These are phyloP conservation scores for Notothenia coriiceps DNA, from an alignment of 2,113 vertebrate species.

Conservation along the genomic window DNA sequence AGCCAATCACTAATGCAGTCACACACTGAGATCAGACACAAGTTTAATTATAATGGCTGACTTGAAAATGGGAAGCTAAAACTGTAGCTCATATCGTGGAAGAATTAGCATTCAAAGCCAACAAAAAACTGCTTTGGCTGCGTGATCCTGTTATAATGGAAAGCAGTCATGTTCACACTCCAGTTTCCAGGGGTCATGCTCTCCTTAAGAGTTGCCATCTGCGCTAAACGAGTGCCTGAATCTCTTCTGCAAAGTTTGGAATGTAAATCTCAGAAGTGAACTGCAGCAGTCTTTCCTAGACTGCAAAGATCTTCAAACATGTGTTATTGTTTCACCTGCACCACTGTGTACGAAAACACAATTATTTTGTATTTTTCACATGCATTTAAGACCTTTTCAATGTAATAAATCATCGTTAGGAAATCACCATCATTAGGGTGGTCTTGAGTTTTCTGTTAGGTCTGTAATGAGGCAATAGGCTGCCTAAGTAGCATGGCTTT, in stretches of 20 bases:
- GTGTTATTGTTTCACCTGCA: not conserved
- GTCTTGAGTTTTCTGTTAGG: not conserved
- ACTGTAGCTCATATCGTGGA: slow-evolving; percentile 17
- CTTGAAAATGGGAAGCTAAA: slow-evolving; percentile 40
- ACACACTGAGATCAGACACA: slow-evolving; percentile 56
- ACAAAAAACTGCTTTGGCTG: slow-evolving; percentile 52
- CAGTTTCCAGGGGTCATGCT: slow-evolving; percentile 60
- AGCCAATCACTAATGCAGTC: slow-evolving; percentile 58
- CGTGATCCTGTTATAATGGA: slow-evolving; percentile 52
- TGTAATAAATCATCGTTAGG: not conserved
- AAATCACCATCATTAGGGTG: not conserved
- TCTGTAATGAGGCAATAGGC: slow-evolving; percentile 19
- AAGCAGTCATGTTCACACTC: slow-evolving; percentile 52
- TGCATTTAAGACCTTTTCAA: not conserved
- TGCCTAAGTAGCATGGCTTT: slow-evolving; percentile 1
- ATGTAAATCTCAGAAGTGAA: slow-evolving; percentile 20
- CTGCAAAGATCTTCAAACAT: not conserved
- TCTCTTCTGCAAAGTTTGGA: slow-evolving; percentile 33
- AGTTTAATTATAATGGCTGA: slow-evolving; percentile 70
- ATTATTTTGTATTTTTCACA: not conserved
- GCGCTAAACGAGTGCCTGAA: slow-evolving; percentile 33
- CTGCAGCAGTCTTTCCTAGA: not conserved
- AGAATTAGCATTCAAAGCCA: slow-evolving; percentile 17
- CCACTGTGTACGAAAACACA: not conserved
- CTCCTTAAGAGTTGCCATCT: slow-evolving; percentile 51